Conservation (phyloP, 2,888 invertebrate species). For the Drosophila subsilvestris region DNA sequence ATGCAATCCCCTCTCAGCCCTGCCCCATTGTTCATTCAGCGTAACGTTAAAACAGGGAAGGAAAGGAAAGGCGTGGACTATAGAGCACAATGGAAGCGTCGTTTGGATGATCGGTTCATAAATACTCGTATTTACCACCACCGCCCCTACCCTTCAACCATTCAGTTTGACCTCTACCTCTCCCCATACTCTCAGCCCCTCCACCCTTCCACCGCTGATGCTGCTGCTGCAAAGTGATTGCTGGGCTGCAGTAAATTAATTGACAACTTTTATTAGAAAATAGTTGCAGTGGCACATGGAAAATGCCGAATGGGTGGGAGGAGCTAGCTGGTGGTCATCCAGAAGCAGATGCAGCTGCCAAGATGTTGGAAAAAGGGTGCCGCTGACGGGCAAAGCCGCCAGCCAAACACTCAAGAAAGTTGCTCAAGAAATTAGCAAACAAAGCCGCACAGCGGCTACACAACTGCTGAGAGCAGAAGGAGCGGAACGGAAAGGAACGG, state of each 20-base stretch:
- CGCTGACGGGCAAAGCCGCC: slow-evolving; percentile 27
- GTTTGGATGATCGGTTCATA: slow-evolving; percentile 47
- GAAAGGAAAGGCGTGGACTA: background rate
- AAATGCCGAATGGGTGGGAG: background rate
- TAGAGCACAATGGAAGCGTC: slow-evolving; percentile 29
- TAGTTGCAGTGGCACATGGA: slow-evolving; percentile 37
- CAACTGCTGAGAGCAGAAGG: slow-evolving; percentile 18
- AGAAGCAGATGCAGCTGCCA: slow-evolving; percentile 34
- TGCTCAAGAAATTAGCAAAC: slow-evolving; percentile 61
- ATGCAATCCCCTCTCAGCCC: slow-evolving; percentile 12
- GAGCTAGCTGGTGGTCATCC: slow-evolving; percentile 16
- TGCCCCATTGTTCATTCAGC: slow-evolving; percentile 50
- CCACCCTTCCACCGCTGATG: background rate
- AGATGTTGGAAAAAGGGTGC: slow-evolving; percentile 13
- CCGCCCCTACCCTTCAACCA: background rate
- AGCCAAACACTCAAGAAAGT: slow-evolving; percentile 44
- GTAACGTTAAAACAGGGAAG: slow-evolving; percentile 34
- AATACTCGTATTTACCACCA: slow-evolving; percentile 22
- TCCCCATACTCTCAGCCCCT: too few species aligned
- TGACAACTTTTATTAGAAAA: slow-evolving; percentile 63
- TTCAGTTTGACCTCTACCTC: background rate
- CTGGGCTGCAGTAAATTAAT: slow-evolving; percentile 54
- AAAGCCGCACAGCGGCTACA: slow-evolving; percentile 50
- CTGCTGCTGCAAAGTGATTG: slow-evolving; percentile 17
- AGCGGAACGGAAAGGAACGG: background rate